Percentiles rank a stretch among this genome's conserved stretches.
Evolutionary conservation across 2,888 invertebrate species (phyloP).

Genomic region (Phyto melanocephala): DNA sequence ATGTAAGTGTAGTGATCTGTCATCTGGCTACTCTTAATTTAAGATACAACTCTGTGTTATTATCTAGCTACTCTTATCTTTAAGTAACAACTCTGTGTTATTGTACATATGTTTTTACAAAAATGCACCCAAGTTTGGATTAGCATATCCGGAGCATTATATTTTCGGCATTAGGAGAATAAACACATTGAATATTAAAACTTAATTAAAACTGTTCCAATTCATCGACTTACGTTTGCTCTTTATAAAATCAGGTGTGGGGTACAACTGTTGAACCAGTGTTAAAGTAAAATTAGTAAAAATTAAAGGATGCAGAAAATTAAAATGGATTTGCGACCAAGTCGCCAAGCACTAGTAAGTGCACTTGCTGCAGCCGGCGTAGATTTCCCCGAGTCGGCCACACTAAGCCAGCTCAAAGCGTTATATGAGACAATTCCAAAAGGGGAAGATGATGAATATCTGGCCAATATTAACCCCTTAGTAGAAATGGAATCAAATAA

Average conservation of each 20-base stretch:
- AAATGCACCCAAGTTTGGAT: too few relatives aligned
- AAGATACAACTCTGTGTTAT: too few relatives aligned
- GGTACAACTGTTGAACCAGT: conserved; percentile 1
- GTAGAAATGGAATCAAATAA: background rate
- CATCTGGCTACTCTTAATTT: too few relatives aligned
- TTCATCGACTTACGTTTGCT: too few relatives aligned
- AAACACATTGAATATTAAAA: too few relatives aligned
- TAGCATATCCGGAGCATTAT: too few relatives aligned
- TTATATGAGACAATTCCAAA: conserved; percentile 5
- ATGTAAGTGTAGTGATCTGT: too few relatives aligned
- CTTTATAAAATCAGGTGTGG: conserved; percentile 64
- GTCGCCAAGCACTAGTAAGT: conserved; percentile 3
- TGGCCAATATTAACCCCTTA: background rate
- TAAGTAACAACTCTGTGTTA: too few relatives aligned
- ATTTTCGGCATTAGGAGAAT: too few relatives aligned
- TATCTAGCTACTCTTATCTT: too few relatives aligned
- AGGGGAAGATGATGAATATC: background rate
- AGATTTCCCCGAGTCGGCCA: conserved; percentile 7
- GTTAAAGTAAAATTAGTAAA: background rate
- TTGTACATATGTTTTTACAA: too few relatives aligned
- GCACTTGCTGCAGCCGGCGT: conserved; percentile 22
- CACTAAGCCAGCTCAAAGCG: conserved; percentile 7
- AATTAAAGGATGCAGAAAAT: background rate
- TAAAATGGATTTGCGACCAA: conserved; percentile 15
- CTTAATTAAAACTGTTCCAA: too few relatives aligned